Conservation (phyloP, 2,797 vertebrate species). For the Acanthis flammea region DNA sequence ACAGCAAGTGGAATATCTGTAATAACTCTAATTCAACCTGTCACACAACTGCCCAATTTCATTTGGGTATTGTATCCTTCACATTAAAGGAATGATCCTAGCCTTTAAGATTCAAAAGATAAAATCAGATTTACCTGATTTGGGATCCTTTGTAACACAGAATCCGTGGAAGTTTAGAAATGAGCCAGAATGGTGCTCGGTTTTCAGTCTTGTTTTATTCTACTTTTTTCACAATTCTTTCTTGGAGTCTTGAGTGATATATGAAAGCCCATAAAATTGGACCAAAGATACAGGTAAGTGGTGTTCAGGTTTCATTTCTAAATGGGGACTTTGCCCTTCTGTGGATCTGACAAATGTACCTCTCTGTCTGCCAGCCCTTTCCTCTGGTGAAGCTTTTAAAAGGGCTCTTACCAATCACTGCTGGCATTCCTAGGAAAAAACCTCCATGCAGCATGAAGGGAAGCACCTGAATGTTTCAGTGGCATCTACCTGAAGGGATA, state of each 20-base stretch:
- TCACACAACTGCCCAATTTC: not conserved
- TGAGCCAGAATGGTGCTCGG: not conserved
- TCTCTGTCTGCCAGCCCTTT: slow-evolving; percentile 23
- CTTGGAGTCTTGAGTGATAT: slow-evolving; percentile 50
- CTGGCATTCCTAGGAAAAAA: not conserved
- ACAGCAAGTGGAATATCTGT: not conserved
- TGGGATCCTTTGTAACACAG: not conserved
- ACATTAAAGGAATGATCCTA: not conserved
- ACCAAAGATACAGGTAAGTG: slow-evolving; percentile 47
- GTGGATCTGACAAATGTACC: slow-evolving; percentile 58
- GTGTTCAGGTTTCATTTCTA: slow-evolving; percentile 59
- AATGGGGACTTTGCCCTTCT: slow-evolving; percentile 62
- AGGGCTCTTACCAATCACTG: slow-evolving; percentile 42
- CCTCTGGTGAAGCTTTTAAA: slow-evolving; percentile 48
- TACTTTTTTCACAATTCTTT: not conserved
- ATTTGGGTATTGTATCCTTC: not conserved
- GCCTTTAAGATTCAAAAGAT: not conserved
- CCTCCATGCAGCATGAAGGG: not conserved
- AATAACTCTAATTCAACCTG: not conserved
- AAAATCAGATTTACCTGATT: not conserved
- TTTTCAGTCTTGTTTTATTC: slow-evolving; percentile 5
- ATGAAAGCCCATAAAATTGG: slow-evolving; percentile 42
- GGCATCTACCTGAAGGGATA: slow-evolving; percentile 33
- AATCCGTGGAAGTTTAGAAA: not conserved
- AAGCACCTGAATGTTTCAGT: slow-evolving; percentile 42